Percentiles rank a stretch among this genome's conserved stretches.
phyloP scores from a whole-genome alignment of 2,888 invertebrate genomes.

The Lochmaea crataegi region DNA sequence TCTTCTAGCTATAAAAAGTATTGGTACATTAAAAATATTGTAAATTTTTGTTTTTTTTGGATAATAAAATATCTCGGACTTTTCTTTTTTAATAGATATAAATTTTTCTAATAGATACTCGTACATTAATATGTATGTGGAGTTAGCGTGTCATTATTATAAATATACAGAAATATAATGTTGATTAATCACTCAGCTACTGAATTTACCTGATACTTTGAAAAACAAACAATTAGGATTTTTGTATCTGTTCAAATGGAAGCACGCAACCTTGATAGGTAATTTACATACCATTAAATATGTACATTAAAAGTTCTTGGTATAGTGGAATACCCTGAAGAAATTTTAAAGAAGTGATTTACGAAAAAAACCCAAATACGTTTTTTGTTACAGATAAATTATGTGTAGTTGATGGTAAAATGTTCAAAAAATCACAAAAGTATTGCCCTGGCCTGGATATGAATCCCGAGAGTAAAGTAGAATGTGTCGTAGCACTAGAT shows the following conservation, averaged over 20 bases:
- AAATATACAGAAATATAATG: background rate
- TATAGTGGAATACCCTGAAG: background rate
- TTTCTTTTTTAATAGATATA: background rate
- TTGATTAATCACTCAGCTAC: background rate
- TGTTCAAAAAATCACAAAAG: slow-evolving; percentile 70
- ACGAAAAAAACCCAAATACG: background rate
- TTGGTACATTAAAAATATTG: too few species aligned
- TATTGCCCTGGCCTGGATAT: slow-evolving; percentile 74
- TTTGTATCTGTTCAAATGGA: background rate
- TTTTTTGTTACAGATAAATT: slow-evolving; percentile 69
- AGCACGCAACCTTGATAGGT: background rate
- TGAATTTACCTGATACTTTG: background rate
- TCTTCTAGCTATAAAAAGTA: too few species aligned
- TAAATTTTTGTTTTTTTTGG: too few species aligned
- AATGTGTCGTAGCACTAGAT: slow-evolving; percentile 79
- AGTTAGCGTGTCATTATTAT: background rate
- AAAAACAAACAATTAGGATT: slow-evolving; percentile 3
- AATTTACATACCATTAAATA: slow-evolving; percentile 3
- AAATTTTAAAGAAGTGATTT: slow-evolving; percentile 5
- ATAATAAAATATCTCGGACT: background rate
- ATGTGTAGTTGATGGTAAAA: slow-evolving; percentile 76
- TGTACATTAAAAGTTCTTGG: background rate
- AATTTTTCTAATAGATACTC: background rate
- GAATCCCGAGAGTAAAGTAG: slow-evolving; percentile 70
- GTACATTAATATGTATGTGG: background rate